Percentiles rank a stretch among this genome's conserved stretches.
These are phyloP conservation scores for Cyanistes caeruleus DNA, from an alignment of 2,113 vertebrate genomes.

Conservation along the genomic window DNA sequence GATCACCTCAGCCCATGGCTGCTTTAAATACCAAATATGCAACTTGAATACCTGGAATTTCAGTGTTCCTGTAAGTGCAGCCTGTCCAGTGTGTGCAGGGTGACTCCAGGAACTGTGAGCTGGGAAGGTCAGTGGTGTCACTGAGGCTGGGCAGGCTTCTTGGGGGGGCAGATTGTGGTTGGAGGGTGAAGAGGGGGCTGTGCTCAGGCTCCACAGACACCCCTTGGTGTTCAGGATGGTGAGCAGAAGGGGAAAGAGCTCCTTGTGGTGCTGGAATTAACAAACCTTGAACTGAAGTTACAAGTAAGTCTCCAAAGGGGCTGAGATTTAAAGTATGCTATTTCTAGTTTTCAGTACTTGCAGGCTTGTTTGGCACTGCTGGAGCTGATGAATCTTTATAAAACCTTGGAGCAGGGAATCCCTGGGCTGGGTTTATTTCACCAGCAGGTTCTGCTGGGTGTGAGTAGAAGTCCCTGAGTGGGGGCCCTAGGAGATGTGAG, in stretches of 20 bases:
- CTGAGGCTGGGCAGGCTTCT: accelerated
- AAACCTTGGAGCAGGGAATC: background rate
- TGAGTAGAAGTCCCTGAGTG: accelerated
- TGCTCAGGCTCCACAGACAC: accelerated
- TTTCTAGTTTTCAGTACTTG: background rate
- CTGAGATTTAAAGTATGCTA: background rate
- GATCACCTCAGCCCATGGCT: background rate
- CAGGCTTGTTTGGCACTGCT: background rate
- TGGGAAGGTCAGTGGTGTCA: accelerated
- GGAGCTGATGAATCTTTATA: background rate
- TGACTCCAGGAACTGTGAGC: accelerated
- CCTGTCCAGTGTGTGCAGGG: accelerated
- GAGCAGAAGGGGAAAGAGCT: background rate
- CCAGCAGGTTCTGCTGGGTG: background rate
- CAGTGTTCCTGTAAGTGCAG: accelerated
- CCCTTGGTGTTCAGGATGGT: accelerated
- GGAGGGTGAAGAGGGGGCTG: background rate
- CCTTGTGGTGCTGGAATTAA: background rate
- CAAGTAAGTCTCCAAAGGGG: background rate
- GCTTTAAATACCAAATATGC: accelerated
- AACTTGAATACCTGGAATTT: background rate
- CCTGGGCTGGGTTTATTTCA: background rate
- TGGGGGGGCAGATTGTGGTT: accelerated
- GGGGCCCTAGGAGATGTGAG: background rate
- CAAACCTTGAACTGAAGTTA: background rate